Evolutionary conservation across 2,888 invertebrate genomes (phyloP).

Genomic region (Aplocera efformata): DNA sequence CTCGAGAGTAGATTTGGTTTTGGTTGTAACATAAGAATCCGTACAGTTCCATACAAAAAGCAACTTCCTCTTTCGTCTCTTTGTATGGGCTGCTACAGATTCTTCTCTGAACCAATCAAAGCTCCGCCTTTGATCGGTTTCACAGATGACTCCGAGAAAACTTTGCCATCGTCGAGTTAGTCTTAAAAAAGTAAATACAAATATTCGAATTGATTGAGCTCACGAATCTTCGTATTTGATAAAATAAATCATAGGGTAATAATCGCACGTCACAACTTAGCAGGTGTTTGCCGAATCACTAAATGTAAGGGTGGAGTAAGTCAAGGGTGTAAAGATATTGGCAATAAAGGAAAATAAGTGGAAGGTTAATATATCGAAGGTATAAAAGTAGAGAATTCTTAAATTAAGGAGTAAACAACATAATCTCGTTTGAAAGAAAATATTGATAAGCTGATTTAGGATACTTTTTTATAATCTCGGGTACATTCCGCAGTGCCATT

Average conservation of each 20-base stretch:
- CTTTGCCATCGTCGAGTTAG: conserved; percentile 53
- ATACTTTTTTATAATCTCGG: conserved; percentile 74
- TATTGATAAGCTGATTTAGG: conserved; percentile 67
- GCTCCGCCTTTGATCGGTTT: conserved; percentile 28
- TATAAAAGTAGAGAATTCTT: conserved; percentile 47
- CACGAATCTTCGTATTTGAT: conserved; percentile 69
- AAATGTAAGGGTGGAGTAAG: conserved; percentile 40
- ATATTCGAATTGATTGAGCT: conserved; percentile 65
- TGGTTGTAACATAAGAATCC: conserved; percentile 51
- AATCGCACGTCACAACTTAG: conserved; percentile 78
- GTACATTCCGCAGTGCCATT: conserved; percentile 78
- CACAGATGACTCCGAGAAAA: conserved; percentile 31
- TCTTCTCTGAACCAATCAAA: conserved; percentile 45
- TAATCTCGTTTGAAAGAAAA: conserved; percentile 71
- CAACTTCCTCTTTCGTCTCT: conserved; percentile 76
- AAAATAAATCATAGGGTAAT: conserved; percentile 60
- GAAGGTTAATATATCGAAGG: conserved; percentile 28
- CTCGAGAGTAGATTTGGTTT: conserved; percentile 34
- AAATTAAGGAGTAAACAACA: conserved; percentile 59
- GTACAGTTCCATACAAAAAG: conserved; percentile 69
- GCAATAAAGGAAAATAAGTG: conserved; percentile 62
- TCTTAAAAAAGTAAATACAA: conserved; percentile 57
- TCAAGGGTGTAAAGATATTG: conserved; percentile 53
- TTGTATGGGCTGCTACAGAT: conserved; percentile 73
- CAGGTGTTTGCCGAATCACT: conserved; percentile 70